Conservation (phyloP, 2,888 invertebrate genomes). For the Oasisia sp. region DNA sequence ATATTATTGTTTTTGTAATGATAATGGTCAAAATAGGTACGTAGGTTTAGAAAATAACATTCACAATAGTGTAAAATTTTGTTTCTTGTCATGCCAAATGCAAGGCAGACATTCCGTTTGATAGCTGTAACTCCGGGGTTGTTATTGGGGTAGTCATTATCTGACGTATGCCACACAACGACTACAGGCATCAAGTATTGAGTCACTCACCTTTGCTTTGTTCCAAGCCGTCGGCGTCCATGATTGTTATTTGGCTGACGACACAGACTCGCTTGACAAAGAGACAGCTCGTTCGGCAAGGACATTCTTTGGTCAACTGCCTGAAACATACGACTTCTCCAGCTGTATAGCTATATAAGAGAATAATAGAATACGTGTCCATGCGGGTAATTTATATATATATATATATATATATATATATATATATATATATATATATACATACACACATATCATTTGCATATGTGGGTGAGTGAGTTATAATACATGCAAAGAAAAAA, state of each 20-base stretch:
- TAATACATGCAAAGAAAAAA: too few relatives aligned
- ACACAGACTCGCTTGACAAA: not conserved
- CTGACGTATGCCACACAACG: not conserved
- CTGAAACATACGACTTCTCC: not conserved
- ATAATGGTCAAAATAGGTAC: too few relatives aligned
- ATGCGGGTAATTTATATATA: not conserved
- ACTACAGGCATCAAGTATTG: not conserved
- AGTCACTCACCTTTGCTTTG: not conserved
- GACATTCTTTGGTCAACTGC: not conserved
- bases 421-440: too few relatives aligned
- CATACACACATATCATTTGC: too few relatives aligned
- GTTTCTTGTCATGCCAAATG: too few relatives aligned
- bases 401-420: too few relatives aligned
- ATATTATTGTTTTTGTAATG: too few relatives aligned
- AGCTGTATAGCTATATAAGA: not conserved
- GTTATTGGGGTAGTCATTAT: not conserved
- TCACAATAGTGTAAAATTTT: too few relatives aligned
- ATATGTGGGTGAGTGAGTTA: too few relatives aligned
- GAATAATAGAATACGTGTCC: not conserved
- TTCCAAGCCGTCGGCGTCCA: not conserved
- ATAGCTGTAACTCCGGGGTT: not conserved
- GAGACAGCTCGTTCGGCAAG: not conserved
- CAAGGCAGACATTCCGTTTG: too few relatives aligned
- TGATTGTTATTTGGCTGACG: conserved; percentile 10
- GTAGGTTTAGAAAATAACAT: too few relatives aligned